These are phyloP conservation scores for Trichomalopsis sarcophagae DNA, from an alignment of 1,140 invertebrate genomes.

Conservation along the genomic window DNA sequence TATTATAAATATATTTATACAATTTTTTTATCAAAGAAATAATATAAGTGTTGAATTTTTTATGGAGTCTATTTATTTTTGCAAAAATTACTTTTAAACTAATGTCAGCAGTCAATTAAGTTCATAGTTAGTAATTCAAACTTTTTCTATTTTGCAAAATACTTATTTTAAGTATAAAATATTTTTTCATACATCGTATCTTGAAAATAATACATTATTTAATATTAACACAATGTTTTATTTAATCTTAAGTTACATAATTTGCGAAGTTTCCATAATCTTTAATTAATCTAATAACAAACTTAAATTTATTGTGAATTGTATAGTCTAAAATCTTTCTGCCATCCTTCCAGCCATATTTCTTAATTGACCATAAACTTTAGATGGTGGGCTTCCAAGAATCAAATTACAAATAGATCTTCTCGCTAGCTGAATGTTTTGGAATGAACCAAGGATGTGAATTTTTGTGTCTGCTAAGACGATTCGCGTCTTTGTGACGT, in stretches of 20 bases:
- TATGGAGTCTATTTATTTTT: constrained; percentile 5
- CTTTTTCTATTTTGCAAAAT: neutral
- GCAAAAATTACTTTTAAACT: neutral
- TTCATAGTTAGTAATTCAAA: too few species aligned
- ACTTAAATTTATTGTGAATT: constrained; percentile 31
- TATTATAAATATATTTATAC: constrained; percentile 76
- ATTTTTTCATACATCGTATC: neutral
- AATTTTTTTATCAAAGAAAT: constrained; percentile 19
- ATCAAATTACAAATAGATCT: constrained; percentile 98
- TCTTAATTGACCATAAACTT: constrained; percentile 95
- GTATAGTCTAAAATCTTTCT: constrained; percentile 83
- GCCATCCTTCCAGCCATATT: constrained; percentile 88
- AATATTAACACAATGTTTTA: constrained; percentile 41
- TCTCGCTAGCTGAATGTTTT: constrained; percentile 96
- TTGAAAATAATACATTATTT: constrained; percentile 1
- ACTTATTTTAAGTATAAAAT: neutral
- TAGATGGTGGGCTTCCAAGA: constrained; percentile 95
- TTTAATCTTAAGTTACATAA: constrained; percentile 36
- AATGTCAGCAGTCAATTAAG: too few species aligned
- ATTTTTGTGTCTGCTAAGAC: constrained; percentile 97
- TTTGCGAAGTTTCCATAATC: neutral
- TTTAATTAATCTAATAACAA: constrained; percentile 33
- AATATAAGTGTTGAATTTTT: constrained; percentile 36
- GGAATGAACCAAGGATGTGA: constrained; percentile 97
- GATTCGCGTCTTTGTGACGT: constrained; percentile 98